Conservation (phyloP, 1,140 invertebrate genomes). For the Drosophila repleta region DNA sequence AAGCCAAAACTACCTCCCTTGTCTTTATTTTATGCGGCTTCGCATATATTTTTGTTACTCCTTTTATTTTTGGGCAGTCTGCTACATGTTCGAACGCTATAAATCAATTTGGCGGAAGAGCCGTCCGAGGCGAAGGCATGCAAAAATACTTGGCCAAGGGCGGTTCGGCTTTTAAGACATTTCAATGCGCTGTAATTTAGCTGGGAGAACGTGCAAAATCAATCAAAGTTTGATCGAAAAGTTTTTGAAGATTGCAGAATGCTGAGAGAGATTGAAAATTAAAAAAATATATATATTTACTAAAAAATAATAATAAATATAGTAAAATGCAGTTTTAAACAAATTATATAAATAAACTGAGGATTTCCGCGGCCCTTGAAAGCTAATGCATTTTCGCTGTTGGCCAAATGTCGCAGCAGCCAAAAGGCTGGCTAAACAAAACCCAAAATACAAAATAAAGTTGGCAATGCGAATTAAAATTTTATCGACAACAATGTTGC, state of each 20-base stretch:
- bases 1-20: constrained; percentile 18
- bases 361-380: neutral
- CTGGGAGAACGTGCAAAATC: neutral
- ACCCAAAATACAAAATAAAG: constrained; percentile 20
- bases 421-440: constrained; percentile 7
- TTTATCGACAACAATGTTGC: constrained; percentile 80
- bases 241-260: neutral
- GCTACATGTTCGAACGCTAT: constrained; percentile 74
- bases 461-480: constrained; percentile 74
- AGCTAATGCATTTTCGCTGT: neutral
- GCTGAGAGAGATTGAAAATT: too few relatives aligned
- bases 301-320: neutral
- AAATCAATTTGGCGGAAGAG: constrained; percentile 71
- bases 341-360: neutral
- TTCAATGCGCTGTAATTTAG: constrained; percentile 37
- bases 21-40: constrained; percentile 21
- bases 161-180: constrained; percentile 10
- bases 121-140: constrained; percentile 52
- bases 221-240: neutral
- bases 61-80: constrained; percentile 30
- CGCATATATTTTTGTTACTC: constrained; percentile 8
- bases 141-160: constrained; percentile 34
- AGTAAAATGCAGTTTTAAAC: neutral
- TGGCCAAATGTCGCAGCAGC: constrained; percentile 37
- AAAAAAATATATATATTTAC: neutral